Base-by-base conservation (phyloP, 2,113 vertebrate species). In the Naja naja region DNA sequence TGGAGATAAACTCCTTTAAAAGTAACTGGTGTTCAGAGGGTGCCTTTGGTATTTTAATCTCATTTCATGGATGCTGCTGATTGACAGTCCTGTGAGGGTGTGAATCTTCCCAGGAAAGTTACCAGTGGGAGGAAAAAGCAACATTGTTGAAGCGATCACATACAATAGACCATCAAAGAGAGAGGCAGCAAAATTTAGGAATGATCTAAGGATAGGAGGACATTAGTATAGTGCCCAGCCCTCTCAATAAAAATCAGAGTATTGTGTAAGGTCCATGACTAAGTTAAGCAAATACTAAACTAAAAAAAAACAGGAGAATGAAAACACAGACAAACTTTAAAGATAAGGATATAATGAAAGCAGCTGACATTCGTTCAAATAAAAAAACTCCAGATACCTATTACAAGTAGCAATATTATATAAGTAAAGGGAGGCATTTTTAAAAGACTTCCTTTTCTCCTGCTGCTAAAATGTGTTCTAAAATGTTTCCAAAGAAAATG, bases 91-190 rank as follows among this genome's bases (percentile, higher is more conserved):
- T 60, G 22, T 91, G 56, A 93, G 3, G 89, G 22, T 89, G 87
- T 3, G 92, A 89, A 2, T 30, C 90, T 93, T 93, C 85, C 91
- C 53, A 85, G 64, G 30, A 52, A 94, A 94, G 12, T n/a, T 94
- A 90, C 30, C 53, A 39, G 39, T 11, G 91, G 90, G 90, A 55
- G 90, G 52, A 53, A 85, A 92, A 95, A 96, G 86, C 94, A 94
- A 90, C 87, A 92, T 8, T 91, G 47, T 22, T 43, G 34, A 93
- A 95, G 94, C 16, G 91, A 89, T 88, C 43, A 94, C 47, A 74
- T 25, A 91, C 54, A 74, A 85, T 0, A 4, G 55, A 88, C 43
- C 94, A 47, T 85, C 92, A 88, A 34, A 22, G 55, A 90, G 43
- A n/a, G n/a, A 95, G 90, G n/a, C 81, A 11, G 89, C n/a, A 91